Percentiles rank a stretch among this genome's conserved stretches.
phyloP scores from a whole-genome alignment of 2,797 vertebrate species.

The Myotis pilosus region DNA sequence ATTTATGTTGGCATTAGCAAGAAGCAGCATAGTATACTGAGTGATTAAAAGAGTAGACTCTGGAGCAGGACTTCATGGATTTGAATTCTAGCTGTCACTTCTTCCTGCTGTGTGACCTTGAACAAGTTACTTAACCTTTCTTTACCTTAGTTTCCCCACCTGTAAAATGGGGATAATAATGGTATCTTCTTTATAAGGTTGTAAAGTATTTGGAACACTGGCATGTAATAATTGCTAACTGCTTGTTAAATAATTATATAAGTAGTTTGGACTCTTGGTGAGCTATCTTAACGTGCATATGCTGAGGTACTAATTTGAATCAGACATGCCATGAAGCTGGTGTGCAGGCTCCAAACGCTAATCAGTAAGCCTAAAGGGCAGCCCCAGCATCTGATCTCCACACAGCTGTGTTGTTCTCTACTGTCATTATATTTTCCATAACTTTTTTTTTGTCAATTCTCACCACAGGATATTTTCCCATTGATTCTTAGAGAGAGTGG shows the following conservation, averaged over 20 bases:
- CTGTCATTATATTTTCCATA: background rate
- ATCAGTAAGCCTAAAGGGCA: background rate
- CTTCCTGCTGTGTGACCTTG: background rate
- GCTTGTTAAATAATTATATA: background rate
- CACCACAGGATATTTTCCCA: too few relatives aligned
- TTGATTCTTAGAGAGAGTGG: too few relatives aligned
- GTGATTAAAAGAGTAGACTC: background rate
- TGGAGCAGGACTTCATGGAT: background rate
- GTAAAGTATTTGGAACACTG: background rate
- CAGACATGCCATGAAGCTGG: background rate
- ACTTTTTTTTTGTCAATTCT: background rate
- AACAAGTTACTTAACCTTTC: background rate
- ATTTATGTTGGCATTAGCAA: constrained; percentile 27
- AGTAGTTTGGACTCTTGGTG: background rate
- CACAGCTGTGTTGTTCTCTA: background rate
- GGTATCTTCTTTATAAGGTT: background rate
- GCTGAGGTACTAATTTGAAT: background rate
- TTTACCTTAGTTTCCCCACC: constrained; percentile 16
- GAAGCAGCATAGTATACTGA: background rate
- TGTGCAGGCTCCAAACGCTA: background rate
- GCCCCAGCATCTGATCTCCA: background rate
- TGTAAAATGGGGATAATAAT: background rate
- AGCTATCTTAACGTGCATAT: background rate
- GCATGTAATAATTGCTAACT: background rate
- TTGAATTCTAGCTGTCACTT: constrained; percentile 2